Percentiles rank a stretch among this genome's conserved stretches.
Evolutionary conservation across 2,113 vertebrate species (phyloP).

Genomic region (Sialia sialis): DNA sequence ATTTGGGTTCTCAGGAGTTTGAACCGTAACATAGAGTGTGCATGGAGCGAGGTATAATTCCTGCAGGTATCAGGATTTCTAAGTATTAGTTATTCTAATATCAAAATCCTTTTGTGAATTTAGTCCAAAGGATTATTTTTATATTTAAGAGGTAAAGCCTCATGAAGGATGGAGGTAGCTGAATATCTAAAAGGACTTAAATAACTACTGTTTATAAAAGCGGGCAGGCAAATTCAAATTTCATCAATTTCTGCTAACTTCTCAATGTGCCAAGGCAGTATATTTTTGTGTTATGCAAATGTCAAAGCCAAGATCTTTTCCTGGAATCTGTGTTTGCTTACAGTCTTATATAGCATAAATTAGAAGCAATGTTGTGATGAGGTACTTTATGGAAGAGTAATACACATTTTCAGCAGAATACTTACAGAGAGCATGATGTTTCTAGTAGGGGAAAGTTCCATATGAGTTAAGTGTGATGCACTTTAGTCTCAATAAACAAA

Average conservation of each 20-base stretch:
- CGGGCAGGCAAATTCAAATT: constrained; percentile 6
- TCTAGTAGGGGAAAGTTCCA: neutral
- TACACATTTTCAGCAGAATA: neutral
- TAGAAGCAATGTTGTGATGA: neutral
- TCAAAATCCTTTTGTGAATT: constrained; percentile 21
- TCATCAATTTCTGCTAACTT: neutral
- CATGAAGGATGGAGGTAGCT: neutral
- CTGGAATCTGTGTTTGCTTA: constrained; percentile 14
- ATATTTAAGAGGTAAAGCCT: neutral
- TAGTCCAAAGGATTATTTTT: neutral
- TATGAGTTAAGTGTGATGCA: neutral
- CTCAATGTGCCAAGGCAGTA: neutral
- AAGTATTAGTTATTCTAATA: neutral
- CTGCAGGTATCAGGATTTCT: neutral
- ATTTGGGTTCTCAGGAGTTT: neutral
- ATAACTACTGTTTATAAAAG: constrained; percentile 1
- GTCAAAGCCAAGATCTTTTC: constrained; percentile 24
- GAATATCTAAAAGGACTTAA: constrained; percentile 19
- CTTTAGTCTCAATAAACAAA: neutral
- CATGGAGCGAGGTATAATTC: neutral
- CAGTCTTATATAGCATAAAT: neutral
- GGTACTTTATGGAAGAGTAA: neutral
- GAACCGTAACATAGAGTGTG: neutral
- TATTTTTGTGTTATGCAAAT: constrained; percentile 35
- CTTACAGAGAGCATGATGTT: neutral